These are phyloP conservation scores for Synanthedon andrenaeformis DNA, from an alignment of 2,888 invertebrate genomes.

Conservation along the genomic window DNA sequence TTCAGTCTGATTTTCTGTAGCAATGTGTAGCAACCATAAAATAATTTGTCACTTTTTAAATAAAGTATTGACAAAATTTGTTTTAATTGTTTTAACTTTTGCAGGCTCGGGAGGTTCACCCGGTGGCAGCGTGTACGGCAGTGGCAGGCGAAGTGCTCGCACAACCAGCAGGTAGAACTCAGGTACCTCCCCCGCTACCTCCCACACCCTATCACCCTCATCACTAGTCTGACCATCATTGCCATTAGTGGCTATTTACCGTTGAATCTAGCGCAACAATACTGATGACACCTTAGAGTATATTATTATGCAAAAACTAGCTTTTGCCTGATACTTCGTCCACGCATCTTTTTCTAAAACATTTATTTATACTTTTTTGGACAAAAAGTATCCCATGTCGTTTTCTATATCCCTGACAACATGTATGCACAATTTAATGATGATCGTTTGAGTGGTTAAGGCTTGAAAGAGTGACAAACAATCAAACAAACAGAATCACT, in stretches of 20 bases:
- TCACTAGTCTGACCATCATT: slow-evolving; percentile 1
- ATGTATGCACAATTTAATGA: no score
- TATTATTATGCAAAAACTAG: no score
- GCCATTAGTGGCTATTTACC: slow-evolving; percentile 2
- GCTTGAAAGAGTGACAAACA: no score
- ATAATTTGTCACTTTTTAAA: no score
- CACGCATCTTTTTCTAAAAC: no score
- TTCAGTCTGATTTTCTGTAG: not conserved
- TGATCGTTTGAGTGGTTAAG: no score
- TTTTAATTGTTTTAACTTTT: not conserved
- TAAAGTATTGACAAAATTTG: not conserved
- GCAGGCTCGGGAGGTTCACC: slow-evolving; percentile 58
- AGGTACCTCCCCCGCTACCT: slow-evolving; percentile 58
- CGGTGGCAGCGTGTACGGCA: slow-evolving; percentile 50
- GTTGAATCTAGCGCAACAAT: not conserved
- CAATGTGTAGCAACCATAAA: not conserved
- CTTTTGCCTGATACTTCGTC: no score
- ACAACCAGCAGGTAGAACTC: slow-evolving; percentile 71
- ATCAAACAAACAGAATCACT: no score
- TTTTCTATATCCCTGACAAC: no score
- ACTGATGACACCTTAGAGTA: not conserved
- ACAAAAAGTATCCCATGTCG: no score
- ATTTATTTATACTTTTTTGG: no score
- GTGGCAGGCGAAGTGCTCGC: slow-evolving; percentile 25
- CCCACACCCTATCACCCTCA: slow-evolving; percentile 6